Conservation (phyloP, 2,797 vertebrate genomes). For the Otolemur crassicaudatus region DNA sequence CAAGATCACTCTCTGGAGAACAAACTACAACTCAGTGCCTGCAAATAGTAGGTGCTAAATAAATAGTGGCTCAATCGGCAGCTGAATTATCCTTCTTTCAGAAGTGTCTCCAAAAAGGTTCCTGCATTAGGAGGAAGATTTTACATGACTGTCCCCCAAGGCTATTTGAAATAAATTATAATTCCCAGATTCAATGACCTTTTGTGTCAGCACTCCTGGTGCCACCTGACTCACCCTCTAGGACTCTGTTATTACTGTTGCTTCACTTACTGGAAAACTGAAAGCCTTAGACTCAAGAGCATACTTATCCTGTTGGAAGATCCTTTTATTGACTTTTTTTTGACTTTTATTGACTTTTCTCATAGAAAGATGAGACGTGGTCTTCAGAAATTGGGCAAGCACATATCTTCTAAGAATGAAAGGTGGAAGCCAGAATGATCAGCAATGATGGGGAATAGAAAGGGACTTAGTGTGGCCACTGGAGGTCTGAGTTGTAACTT, state of each 20-base stretch:
- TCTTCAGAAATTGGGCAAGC: conserved; percentile 6
- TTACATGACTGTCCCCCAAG: neutral
- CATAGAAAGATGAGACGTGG: neutral
- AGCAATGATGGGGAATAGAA: accelerated
- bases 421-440: neutral
- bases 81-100: neutral
- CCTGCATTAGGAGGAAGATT: neutral
- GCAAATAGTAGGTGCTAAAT: conserved; percentile 30
- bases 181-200: neutral
- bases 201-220: neutral
- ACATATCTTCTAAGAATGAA: neutral
- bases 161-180: neutral
- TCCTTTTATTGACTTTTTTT: neutral
- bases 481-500: neutral
- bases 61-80: neutral
- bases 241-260: neutral
- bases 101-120: neutral
- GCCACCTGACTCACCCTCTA: neutral
- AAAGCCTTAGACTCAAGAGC: neutral
- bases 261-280: conserved; percentile 39
- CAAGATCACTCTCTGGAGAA: neutral
- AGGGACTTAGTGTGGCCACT: neutral
- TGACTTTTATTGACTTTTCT: neutral
- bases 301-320: neutral
- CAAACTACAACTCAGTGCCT: neutral